phyloP scores from a whole-genome alignment of 2,113 vertebrate genomes.

The Campylomormyrus numenius region DNA sequence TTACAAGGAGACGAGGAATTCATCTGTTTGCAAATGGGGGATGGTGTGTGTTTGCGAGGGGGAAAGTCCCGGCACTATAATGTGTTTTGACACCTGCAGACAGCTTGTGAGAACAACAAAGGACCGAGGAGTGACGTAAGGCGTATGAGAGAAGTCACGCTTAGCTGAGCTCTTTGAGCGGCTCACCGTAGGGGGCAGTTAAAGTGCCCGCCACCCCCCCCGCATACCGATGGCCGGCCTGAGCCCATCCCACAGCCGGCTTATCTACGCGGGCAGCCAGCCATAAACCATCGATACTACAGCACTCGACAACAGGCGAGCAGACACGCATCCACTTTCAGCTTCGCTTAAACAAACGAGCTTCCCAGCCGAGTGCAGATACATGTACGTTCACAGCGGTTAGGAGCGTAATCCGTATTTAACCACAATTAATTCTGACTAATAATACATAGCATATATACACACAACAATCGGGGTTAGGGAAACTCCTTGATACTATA shows the following conservation, averaged over 20 bases:
- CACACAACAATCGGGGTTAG: neutral
- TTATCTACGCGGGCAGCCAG: neutral
- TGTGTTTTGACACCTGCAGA: neutral
- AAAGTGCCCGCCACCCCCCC: neutral
- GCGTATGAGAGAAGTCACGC: neutral
- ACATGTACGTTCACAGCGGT: neutral
- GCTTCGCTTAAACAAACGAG: neutral
- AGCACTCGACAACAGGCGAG: neutral
- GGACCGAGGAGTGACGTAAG: neutral
- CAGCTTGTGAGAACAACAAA: neutral
- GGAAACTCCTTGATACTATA: neutral
- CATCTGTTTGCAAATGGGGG: neutral
- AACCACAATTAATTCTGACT: neutral
- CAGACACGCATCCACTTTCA: neutral
- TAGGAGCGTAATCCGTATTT: neutral
- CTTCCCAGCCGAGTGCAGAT: neutral
- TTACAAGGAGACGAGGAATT: neutral
- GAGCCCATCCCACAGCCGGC: neutral
- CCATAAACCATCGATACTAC: neutral
- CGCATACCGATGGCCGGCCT: neutral
- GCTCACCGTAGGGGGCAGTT: neutral
- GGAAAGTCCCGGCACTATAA: neutral
- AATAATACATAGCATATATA: neutral
- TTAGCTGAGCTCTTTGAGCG: neutral
- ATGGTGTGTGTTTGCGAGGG: neutral